Base-by-base conservation (phyloP, 2,113 vertebrate genomes). In the Malurus cyaneus region DNA sequence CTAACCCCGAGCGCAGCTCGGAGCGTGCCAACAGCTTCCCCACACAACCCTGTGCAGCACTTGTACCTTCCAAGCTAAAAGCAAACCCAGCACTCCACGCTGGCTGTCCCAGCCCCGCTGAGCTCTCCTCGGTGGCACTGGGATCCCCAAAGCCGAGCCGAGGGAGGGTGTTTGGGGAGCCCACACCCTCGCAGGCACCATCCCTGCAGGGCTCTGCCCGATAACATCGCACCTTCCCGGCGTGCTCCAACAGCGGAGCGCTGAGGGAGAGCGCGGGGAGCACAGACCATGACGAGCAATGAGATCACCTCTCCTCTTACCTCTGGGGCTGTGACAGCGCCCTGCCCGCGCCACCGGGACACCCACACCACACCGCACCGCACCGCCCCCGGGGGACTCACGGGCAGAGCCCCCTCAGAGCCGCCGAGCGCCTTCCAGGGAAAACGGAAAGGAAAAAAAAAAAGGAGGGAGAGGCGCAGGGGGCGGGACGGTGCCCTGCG, bases 41-140 rank as follows among this genome's bases (percentile, higher is more conserved):
- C 11, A 9, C 64, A 4, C 2, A 61, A 20, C n/a, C 11, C 39
- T n/a, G 32, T 7, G 8, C 54, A n/a, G 10, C 59, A 8, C 26
- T 0, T 39, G 14, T 0, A 2, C 61, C 29, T 92, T 23, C 11
- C 4, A 23, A 71, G 46, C 54, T 9, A 13, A 2, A 42, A 18
- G 1, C 56, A 18, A 50, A 5, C 8, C 3, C 23, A 31, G 18
- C 65, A 1, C 23, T 1, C 0, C 13, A 1, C 2, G 64, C 7
- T 1, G 18, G 21, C 52, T 7, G 39, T 12, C 29, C 52, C 65
- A 2, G 3, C 3, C 42, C 3, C 62, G 0, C 25, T 2, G 50
- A 2, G 53, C 34, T 44, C n/a, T 6, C 46, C 85, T 5, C 0
- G 39, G 34, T 0, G 74, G 21, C 34, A 8, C 2, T 21, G 34